Base-by-base conservation (phyloP, 64 coral and sea anemone species). In the Actinia tenebrosa region DNA sequence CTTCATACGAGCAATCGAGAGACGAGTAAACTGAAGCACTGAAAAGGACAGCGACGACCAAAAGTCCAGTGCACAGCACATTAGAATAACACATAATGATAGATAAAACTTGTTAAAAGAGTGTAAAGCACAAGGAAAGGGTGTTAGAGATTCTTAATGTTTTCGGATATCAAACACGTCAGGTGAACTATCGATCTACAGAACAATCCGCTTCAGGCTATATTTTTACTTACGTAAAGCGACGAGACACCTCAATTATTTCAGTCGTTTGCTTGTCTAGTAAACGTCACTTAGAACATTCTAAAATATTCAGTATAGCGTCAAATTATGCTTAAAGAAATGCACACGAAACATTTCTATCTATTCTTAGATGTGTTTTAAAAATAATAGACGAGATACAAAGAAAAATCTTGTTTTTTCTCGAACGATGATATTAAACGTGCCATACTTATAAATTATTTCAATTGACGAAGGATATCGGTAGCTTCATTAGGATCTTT, bases 261-360 rank as follows among this genome's bases (percentile, higher is more conserved):
- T 75, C 42, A 26, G 37, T 75, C 69, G 30, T 37, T 37, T 75
- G 69, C 69, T 75, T 75, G n/a, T 9, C 26, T 75, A 4, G 3
- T 4, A 75, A 75, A 75, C 26, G 69, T 26, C 69, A 75, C n/a
- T 75, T 30, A 75, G 69, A 75, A 75, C 69, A 75, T 75, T 75
- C 69, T 75, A 43, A 37, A 75, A 16, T 42, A 75, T 75, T 75
- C 69, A 30, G 0, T 3, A 75, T 75, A 75, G n/a, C 69, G 69
- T 75, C 26, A 75, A 18, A 26, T 14, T 2, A 2, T 37, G 25
- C 9, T 42, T 10, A 37, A 75, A 75, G 14, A 13, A 69, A 75
- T 75, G 3, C n/a, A 3, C 25, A 30, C 11, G 3, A 10, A 26
- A 75, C 10, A 42, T 3, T 75, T 75, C 69, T 75, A 14, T 9